These are phyloP conservation scores for Globicephala melas DNA, from an alignment of 2,113 vertebrate genomes.

Conservation along the genomic window DNA sequence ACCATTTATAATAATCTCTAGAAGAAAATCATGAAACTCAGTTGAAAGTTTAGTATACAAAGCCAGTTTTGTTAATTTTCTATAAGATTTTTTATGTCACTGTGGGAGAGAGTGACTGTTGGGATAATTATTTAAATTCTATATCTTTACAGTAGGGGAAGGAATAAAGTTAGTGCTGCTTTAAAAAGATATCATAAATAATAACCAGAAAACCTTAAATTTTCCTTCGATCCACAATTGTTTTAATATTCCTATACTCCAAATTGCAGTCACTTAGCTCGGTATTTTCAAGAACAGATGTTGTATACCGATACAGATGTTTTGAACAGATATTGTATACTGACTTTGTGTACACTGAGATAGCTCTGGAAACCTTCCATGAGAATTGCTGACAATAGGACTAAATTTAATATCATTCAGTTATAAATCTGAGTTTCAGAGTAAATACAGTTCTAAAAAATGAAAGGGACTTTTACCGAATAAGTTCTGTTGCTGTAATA, in stretches of 20 bases:
- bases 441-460: background rate
- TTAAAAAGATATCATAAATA: background rate
- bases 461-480: background rate
- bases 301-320: background rate
- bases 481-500: background rate
- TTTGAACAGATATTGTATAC: background rate
- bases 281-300: conserved; percentile 22
- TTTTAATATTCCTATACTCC: background rate
- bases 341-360: background rate
- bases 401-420: background rate
- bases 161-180: conserved; percentile 31
- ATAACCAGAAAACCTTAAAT: background rate
- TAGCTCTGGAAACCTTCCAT: background rate
- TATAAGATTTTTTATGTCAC: background rate
- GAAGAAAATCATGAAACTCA: conserved; percentile 39
- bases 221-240: background rate
- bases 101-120: background rate
- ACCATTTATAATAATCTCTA: conserved; percentile 49
- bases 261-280: background rate
- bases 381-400: background rate
- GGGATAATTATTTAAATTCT: conserved; percentile 38
- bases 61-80: conserved; percentile 42
- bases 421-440: conserved; percentile 30
- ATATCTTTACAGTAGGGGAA: background rate
- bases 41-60: conserved; percentile 32